Evolutionary conservation across 2,797 vertebrate genomes (phyloP).

Genomic region (Scomberomorus guttatus): DNA sequence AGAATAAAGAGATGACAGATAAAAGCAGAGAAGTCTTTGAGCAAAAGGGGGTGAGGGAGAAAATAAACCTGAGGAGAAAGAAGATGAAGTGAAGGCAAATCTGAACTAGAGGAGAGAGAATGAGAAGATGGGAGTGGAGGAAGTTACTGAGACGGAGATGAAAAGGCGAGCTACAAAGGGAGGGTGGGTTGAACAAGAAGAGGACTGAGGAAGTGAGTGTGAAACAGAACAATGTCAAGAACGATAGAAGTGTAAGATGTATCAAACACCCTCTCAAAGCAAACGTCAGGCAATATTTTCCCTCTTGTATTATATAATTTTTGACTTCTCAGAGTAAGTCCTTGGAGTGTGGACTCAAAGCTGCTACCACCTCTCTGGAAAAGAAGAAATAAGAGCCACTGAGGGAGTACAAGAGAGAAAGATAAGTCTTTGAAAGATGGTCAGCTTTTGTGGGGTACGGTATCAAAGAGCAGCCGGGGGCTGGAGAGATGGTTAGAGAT

Average conservation of each 20-base stretch:
- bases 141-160: constrained; percentile 45
- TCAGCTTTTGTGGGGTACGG: constrained; percentile 70
- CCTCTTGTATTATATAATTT: constrained; percentile 63
- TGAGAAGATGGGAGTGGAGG: constrained; percentile 41
- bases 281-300: constrained; percentile 60
- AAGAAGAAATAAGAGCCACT: constrained; percentile 40
- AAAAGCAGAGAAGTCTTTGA: constrained; percentile 1
- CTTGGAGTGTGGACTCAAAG: constrained; percentile 58
- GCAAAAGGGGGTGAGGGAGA: constrained; percentile 11
- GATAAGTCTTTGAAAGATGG: constrained; percentile 72
- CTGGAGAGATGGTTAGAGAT: constrained; percentile 67
- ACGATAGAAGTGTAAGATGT: constrained; percentile 40
- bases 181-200: constrained; percentile 37
- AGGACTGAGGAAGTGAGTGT: constrained; percentile 48
- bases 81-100: constrained; percentile 29
- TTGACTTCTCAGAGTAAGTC: constrained; percentile 51
- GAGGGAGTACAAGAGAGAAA: constrained; percentile 54
- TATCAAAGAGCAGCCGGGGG: constrained; percentile 74
- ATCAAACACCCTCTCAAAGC: constrained; percentile 58
- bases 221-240: constrained; percentile 62
- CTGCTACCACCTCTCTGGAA: constrained; percentile 39
- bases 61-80: constrained; percentile 36
- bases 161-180: constrained; percentile 48
- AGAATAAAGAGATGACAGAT: constrained; percentile 12
- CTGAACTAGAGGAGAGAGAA: constrained; percentile 36